phyloP scores from a whole-genome alignment of 2,113 vertebrate species.

The Pluvialis apricaria region DNA sequence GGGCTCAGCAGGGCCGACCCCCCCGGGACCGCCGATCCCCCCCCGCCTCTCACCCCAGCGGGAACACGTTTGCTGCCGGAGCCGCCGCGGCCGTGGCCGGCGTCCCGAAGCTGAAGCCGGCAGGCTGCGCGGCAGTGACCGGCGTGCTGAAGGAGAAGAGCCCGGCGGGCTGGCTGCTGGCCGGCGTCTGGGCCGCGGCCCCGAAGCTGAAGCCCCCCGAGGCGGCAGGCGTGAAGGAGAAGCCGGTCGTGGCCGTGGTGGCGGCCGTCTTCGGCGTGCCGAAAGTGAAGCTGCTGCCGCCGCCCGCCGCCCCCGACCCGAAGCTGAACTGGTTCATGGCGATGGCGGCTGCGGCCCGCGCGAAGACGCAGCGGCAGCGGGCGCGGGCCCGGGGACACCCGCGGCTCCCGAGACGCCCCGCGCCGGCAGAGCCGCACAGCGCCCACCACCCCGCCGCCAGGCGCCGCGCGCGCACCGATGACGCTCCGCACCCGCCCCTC shows the following conservation, averaged over 20 bases:
- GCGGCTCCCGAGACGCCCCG: too few species aligned
- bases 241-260: constrained; percentile 43
- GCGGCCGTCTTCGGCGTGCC: constrained; percentile 70
- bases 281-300: constrained; percentile 78
- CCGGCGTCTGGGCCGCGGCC: constrained; percentile 24
- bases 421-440: too few species aligned
- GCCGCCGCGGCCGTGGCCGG: constrained; percentile 6
- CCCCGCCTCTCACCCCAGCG: constrained; percentile 73
- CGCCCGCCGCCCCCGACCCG: constrained; percentile 57
- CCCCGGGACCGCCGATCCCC: not conserved
- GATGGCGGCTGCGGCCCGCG: constrained; percentile 56
- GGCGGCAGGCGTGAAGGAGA: constrained; percentile 66
- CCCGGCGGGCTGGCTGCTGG: constrained; percentile 47
- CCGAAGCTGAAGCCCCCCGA: constrained; percentile 76
- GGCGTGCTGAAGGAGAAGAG: constrained; percentile 72
- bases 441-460: not conserved
- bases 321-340: constrained; percentile 86
- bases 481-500: not conserved
- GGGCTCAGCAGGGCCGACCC: not conserved
- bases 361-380: not conserved
- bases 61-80: constrained; percentile 65
- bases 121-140: constrained; percentile 32
- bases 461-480: not conserved
- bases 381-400: accelerated
- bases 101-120: constrained; percentile 80